phyloP scores from a whole-genome alignment of 2,888 invertebrate genomes.

The Chaetogeoica ovagalla region DNA sequence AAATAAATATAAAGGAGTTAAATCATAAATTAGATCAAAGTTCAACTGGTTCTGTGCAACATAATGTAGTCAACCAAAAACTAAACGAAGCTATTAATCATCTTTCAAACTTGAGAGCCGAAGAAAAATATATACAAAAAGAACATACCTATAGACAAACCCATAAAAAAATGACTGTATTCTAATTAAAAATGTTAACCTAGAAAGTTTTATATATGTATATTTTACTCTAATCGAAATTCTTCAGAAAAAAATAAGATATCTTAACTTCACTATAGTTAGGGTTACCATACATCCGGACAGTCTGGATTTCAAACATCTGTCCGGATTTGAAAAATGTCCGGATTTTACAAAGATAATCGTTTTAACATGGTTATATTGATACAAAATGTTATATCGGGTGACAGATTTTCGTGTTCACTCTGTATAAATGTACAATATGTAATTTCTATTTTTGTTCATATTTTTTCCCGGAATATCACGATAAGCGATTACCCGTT shows the following conservation, averaged over 20 bases:
- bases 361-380: too few relatives aligned
- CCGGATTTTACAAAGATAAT: too few relatives aligned
- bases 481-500: too few relatives aligned
- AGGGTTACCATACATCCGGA: too few relatives aligned
- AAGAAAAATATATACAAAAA: constrained; percentile 68
- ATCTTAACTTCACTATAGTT: too few relatives aligned
- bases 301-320: too few relatives aligned
- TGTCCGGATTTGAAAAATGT: too few relatives aligned
- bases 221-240: neutral
- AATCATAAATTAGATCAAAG: constrained; percentile 70
- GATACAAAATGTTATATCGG: too few relatives aligned
- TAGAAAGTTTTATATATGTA: neutral
- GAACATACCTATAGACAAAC: constrained; percentile 74
- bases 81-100: constrained; percentile 68
- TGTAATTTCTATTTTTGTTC: too few relatives aligned
- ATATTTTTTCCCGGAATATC: too few relatives aligned
- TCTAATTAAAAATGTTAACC: constrained; percentile 62
- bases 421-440: too few relatives aligned
- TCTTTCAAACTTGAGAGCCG: constrained; percentile 65
- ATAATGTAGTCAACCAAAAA: constrained; percentile 67
- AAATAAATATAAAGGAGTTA: constrained; percentile 69
- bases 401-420: too few relatives aligned
- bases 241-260: neutral
- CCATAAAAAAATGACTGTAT: constrained; percentile 75
- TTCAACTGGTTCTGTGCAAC: constrained; percentile 65